Percentiles rank a stretch among this genome's conserved stretches.
phyloP scores from a whole-genome alignment of 1,140 invertebrate species.

The Conopomorpha cramerella region DNA sequence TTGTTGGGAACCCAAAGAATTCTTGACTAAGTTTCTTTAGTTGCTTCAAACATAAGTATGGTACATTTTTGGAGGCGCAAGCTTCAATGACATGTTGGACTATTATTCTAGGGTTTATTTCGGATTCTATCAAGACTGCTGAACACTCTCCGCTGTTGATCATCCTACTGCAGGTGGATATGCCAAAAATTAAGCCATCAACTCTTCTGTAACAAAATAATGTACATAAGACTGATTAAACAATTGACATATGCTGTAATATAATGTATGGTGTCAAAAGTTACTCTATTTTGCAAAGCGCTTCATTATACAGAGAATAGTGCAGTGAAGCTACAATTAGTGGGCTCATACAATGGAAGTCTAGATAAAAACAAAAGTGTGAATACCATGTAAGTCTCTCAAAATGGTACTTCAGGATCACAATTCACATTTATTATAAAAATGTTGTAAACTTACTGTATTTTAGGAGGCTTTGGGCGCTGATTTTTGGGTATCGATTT shows the following conservation, averaged over 20 bases:
- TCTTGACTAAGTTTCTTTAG: constrained; percentile 15
- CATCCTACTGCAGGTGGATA: constrained; percentile 18
- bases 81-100: constrained; percentile 27
- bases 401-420: no score
- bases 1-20: constrained; percentile 35
- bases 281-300: no score
- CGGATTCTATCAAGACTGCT: constrained; percentile 26
- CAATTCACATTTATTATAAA: no score
- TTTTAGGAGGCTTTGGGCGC: constrained; percentile 26
- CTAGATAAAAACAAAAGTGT: no score
- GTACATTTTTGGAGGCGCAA: constrained; percentile 15
- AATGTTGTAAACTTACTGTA: constrained; percentile 20
- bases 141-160: constrained; percentile 17
- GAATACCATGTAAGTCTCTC: no score
- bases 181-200: constrained; percentile 32
- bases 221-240: neutral
- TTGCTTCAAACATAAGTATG: constrained; percentile 23
- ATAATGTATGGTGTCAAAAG: no score
- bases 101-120: constrained; percentile 28
- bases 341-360: no score
- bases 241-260: neutral
- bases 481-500: constrained; percentile 31
- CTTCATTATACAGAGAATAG: no score
- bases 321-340: no score
- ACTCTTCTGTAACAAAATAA: constrained; percentile 28